phyloP scores from a whole-genome alignment of 2,113 vertebrate species.

The Hippocampus barbouri region DNA sequence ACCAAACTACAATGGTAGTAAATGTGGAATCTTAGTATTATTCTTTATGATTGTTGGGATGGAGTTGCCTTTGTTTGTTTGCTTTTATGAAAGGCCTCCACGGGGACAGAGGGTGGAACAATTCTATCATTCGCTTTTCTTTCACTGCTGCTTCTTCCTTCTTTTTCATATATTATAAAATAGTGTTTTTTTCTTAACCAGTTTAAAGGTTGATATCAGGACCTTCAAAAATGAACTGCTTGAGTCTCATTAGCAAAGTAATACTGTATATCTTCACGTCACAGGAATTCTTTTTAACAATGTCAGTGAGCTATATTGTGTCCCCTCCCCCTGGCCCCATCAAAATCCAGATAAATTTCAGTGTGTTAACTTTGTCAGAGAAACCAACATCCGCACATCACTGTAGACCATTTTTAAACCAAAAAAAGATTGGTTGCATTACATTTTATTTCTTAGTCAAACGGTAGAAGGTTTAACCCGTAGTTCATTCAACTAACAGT shows the following conservation, averaged over 20 bases:
- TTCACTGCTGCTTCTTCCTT: slow-evolving; percentile 20
- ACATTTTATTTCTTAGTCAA: not conserved
- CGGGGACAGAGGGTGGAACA: slow-evolving; percentile 69
- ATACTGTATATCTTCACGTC: slow-evolving; percentile 66
- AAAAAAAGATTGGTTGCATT: not conserved
- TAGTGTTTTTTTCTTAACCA: slow-evolving; percentile 35
- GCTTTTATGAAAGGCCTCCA: slow-evolving; percentile 63
- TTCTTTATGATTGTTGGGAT: slow-evolving; percentile 76
- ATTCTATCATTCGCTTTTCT: slow-evolving; percentile 51
- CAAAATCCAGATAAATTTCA: not conserved
- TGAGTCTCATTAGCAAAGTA: slow-evolving; percentile 75
- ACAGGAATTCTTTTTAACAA: slow-evolving; percentile 56
- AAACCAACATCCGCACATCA: not conserved
- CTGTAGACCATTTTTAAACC: not conserved
- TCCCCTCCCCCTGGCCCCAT: too few species aligned
- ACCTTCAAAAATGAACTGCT: slow-evolving; percentile 65
- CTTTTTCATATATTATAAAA: not conserved
- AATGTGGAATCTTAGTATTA: slow-evolving; percentile 84
- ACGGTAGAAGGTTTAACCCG: not conserved
- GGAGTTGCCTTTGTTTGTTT: slow-evolving; percentile 72
- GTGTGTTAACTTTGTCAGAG: not conserved
- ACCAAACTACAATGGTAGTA: slow-evolving; percentile 81
- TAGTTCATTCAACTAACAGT: not conserved
- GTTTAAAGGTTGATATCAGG: slow-evolving; percentile 73
- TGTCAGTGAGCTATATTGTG: not conserved